Evolutionary conservation across 2,797 vertebrate genomes (phyloP).

Genomic region (Spondyliosoma cantharus): DNA sequence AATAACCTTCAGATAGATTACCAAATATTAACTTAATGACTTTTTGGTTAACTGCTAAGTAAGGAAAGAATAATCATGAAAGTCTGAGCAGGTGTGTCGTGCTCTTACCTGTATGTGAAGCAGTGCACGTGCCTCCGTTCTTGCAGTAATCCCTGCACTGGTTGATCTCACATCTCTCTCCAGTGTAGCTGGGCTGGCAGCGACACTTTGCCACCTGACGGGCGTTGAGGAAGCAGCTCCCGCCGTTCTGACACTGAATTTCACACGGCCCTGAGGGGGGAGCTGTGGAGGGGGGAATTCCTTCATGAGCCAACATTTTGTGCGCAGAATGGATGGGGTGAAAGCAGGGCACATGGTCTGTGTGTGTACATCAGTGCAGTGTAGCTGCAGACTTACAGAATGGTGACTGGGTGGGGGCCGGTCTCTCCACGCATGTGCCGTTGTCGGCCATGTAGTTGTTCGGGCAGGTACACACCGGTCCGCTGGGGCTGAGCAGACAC

Average conservation of each 20-base stretch:
- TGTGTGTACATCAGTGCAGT: not conserved
- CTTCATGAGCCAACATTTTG: not conserved
- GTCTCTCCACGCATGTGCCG: slow-evolving; percentile 89
- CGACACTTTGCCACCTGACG: slow-evolving; percentile 94
- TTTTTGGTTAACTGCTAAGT: not conserved
- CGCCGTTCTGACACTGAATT: slow-evolving; percentile 91
- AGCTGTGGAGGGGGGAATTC: slow-evolving; percentile 51
- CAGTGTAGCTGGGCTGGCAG: slow-evolving; percentile 93
- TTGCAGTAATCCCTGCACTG: slow-evolving; percentile 94
- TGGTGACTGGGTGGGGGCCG: slow-evolving; percentile 86
- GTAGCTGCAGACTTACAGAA: slow-evolving; percentile 82
- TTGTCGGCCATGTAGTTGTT: slow-evolving; percentile 93
- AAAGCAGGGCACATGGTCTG: not conserved
- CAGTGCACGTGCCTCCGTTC: slow-evolving; percentile 93
- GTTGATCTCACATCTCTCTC: slow-evolving; percentile 92
- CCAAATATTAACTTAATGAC: not conserved
- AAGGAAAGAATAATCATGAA: not conserved
- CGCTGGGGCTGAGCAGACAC: slow-evolving; percentile 95
- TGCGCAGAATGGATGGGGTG: not conserved
- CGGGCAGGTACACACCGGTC: slow-evolving; percentile 95
- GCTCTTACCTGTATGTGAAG: slow-evolving; percentile 89
- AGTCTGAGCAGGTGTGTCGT: not conserved
- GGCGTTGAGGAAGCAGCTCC: slow-evolving; percentile 95
- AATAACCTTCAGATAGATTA: no score
- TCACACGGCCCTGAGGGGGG: slow-evolving; percentile 86